Evolutionary conservation across 2,888 invertebrate genomes (phyloP).

Genomic region (Amiota mariae): DNA sequence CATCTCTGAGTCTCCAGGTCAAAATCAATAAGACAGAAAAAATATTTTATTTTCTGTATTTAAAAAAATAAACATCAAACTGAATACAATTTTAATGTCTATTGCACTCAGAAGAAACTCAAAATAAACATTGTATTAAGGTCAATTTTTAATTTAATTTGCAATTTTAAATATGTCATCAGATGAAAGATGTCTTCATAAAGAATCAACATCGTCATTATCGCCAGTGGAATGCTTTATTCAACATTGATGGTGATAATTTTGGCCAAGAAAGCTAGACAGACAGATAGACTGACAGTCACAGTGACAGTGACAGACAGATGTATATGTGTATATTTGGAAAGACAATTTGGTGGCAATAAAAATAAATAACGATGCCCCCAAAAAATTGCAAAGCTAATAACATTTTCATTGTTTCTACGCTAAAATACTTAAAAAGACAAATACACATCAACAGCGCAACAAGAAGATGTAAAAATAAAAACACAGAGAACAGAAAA

Average conservation of each 20-base stretch:
- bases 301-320: slow-evolving; percentile 11
- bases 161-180: neutral
- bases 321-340: neutral
- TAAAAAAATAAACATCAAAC: neutral
- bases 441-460: no score
- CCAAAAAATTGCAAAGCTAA: no score
- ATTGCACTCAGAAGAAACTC: no score
- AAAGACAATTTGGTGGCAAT: no score
- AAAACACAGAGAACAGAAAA: no score
- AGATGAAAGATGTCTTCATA: neutral
- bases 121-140: neutral
- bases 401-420: no score
- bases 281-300: slow-evolving; percentile 13
- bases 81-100: neutral
- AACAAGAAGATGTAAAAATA: no score
- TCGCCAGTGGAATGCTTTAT: neutral
- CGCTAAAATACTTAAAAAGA: no score
- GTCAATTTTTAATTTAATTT: slow-evolving; percentile 10
- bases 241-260: neutral
- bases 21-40: no score
- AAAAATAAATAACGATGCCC: no score
- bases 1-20: neutral
- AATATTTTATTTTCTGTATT: no score
- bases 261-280: slow-evolving; percentile 10
- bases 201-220: no score